These are phyloP conservation scores for Leptoteleia sp. DNA, from an alignment of 1,140 invertebrate genomes.

Conservation along the genomic window DNA sequence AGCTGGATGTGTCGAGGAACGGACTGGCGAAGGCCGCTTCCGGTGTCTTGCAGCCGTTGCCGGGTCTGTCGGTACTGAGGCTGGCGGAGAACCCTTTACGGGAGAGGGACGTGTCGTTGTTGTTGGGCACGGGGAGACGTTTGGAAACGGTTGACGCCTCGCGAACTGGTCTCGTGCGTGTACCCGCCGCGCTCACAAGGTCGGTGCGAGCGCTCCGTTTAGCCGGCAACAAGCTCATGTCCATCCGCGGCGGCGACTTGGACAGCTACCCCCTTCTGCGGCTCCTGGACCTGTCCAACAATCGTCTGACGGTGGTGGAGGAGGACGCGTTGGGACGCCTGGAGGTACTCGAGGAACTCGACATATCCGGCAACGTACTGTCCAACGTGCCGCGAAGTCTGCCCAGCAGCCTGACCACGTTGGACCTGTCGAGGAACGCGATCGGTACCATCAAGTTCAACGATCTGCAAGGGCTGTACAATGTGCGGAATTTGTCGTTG, in stretches of 20 bases:
- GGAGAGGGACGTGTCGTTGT: slow-evolving; percentile 83
- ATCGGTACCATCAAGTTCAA: slow-evolving; percentile 84
- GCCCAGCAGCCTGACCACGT: slow-evolving; percentile 83
- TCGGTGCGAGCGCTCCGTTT: slow-evolving; percentile 90
- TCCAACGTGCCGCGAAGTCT: slow-evolving; percentile 85
- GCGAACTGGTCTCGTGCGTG: slow-evolving; percentile 87
- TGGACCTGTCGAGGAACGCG: slow-evolving; percentile 86
- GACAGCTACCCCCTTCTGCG: slow-evolving; percentile 93
- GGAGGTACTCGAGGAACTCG: slow-evolving; percentile 89
- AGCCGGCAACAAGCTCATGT: slow-evolving; percentile 87
- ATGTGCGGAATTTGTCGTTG: slow-evolving; percentile 86
- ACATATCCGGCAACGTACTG: slow-evolving; percentile 89
- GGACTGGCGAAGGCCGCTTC: slow-evolving; percentile 86
- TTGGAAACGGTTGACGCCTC: slow-evolving; percentile 92
- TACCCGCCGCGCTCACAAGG: slow-evolving; percentile 91
- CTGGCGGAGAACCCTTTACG: slow-evolving; percentile 87
- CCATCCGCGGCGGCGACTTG: slow-evolving; percentile 91
- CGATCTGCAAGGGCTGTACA: slow-evolving; percentile 86
- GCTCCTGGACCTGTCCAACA: slow-evolving; percentile 90
- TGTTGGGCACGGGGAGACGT: slow-evolving; percentile 86
- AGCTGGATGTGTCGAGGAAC: slow-evolving; percentile 91
- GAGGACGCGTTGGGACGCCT: slow-evolving; percentile 92
- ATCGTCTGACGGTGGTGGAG: slow-evolving; percentile 88
- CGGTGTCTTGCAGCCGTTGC: slow-evolving; percentile 87
- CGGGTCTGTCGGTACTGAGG: slow-evolving; percentile 88